These are phyloP conservation scores for Tinea semifulvella DNA, from an alignment of 2,888 invertebrate genomes.

Conservation along the genomic window DNA sequence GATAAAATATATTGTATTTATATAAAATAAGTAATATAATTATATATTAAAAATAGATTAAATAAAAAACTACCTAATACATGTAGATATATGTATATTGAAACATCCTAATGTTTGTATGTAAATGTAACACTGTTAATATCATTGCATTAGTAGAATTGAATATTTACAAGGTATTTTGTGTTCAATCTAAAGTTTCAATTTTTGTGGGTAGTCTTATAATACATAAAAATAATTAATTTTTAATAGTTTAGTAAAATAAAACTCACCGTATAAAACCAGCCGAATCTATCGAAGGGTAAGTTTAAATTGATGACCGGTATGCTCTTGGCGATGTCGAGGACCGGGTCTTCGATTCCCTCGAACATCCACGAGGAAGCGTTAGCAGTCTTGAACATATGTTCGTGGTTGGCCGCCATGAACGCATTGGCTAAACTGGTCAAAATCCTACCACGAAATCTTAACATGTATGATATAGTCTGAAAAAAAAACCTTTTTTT, in stretches of 20 bases:
- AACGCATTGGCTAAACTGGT: slow-evolving; percentile 59
- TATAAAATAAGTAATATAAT: no score
- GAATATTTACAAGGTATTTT: no score
- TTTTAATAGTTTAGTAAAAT: not conserved
- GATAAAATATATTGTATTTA: no score
- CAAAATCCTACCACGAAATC: slow-evolving; percentile 41
- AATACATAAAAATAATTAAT: not conserved
- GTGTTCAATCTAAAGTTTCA: not conserved
- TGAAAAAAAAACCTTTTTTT: slow-evolving; percentile 49
- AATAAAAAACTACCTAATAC: no score
- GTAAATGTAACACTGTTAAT: no score
- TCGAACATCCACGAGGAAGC: slow-evolving; percentile 78
- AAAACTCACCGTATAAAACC: slow-evolving; percentile 78
- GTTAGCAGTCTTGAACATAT: slow-evolving; percentile 68
- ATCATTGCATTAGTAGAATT: no score
- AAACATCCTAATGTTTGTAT: no score
- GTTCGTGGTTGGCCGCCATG: slow-evolving; percentile 59
- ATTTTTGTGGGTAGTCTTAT: not conserved
- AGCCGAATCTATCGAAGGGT: slow-evolving; percentile 83
- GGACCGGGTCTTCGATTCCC: slow-evolving; percentile 79
- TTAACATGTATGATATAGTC: slow-evolving; percentile 72
- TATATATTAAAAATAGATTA: no score
- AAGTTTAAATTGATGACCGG: slow-evolving; percentile 63
- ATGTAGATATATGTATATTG: no score
- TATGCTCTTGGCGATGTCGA: slow-evolving; percentile 64